Evolutionary conservation across 2,113 vertebrate species (phyloP).

Genomic region (Coryphaenoides rupestris): DNA sequence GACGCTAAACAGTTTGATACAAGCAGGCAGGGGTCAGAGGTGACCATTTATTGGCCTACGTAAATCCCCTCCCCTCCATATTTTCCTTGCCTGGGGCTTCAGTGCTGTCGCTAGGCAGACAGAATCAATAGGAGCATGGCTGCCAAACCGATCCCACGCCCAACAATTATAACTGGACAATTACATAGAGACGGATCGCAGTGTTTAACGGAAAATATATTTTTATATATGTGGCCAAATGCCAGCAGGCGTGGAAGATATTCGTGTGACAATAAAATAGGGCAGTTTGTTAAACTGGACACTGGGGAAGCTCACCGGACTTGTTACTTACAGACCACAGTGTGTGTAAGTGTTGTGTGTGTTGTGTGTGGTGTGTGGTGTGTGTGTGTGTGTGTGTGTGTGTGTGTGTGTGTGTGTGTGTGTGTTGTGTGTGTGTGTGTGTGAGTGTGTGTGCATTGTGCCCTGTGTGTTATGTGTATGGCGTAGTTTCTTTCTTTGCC

Average conservation of each 20-base stretch:
- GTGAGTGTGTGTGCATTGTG: too few relatives aligned
- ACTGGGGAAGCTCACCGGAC: constrained; percentile 24
- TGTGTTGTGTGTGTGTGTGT: too few relatives aligned
- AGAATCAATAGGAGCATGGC: constrained; percentile 47
- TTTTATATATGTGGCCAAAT: constrained; percentile 42
- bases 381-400: too few relatives aligned
- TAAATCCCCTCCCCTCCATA: constrained; percentile 54
- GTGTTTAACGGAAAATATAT: constrained; percentile 47
- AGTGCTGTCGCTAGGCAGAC: constrained; percentile 42
- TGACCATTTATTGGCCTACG: constrained; percentile 59
- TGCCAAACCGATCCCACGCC: constrained; percentile 33
- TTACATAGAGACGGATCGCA: constrained; percentile 44
- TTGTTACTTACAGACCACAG: too few relatives aligned
- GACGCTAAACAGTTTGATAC: constrained; percentile 37
- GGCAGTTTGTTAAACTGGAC: constrained; percentile 46
- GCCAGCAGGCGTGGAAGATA: constrained; percentile 30
- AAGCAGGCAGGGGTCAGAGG: constrained; percentile 47
- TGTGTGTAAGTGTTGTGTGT: too few relatives aligned
- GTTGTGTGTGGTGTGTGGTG: too few relatives aligned
- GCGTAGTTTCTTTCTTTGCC: too few relatives aligned
- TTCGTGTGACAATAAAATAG: constrained; percentile 33
- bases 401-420: too few relatives aligned
- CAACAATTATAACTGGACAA: constrained; percentile 56
- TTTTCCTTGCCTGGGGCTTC: constrained; percentile 48
- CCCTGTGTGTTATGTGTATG: too few relatives aligned